Evolutionary conservation across 2,113 vertebrate genomes (phyloP).

Genomic region (Bubalus kerabau): DNA sequence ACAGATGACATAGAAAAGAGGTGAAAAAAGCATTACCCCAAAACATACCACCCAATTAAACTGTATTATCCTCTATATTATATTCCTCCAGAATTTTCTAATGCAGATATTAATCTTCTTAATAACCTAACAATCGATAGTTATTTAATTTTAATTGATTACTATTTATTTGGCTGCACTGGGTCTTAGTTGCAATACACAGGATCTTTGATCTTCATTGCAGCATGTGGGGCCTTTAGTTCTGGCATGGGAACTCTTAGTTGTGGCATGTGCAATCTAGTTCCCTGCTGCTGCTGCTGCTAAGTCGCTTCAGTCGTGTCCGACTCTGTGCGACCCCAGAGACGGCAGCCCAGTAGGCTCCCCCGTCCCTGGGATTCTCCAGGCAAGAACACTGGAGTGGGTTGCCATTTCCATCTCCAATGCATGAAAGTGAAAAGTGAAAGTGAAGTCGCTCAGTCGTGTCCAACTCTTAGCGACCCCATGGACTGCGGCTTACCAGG

Average conservation of each 20-base stretch:
- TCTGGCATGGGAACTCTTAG: background rate
- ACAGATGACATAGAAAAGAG: background rate
- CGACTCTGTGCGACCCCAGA: no score
- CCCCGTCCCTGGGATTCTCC: no score
- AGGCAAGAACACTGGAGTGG: no score
- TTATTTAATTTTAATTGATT: background rate
- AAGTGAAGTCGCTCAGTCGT: no score
- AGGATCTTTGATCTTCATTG: background rate
- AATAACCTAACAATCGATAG: background rate
- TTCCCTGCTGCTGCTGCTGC: background rate
- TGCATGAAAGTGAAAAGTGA: no score
- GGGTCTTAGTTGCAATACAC: background rate
- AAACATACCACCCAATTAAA: background rate
- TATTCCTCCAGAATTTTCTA: background rate
- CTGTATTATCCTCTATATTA: background rate
- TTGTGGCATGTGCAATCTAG: background rate
- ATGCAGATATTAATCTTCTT: background rate
- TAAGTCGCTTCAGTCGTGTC: no score
- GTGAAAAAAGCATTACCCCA: background rate
- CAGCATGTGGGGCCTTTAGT: background rate
- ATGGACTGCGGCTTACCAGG: no score
- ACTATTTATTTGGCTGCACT: background rate
- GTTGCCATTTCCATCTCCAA: no score
- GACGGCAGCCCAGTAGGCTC: no score
- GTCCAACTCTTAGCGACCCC: no score